Percentiles rank a stretch among this genome's conserved stretches.
Evolutionary conservation across 2,113 vertebrate species (phyloP).

Genomic region (Chinchilla lanigera): DNA sequence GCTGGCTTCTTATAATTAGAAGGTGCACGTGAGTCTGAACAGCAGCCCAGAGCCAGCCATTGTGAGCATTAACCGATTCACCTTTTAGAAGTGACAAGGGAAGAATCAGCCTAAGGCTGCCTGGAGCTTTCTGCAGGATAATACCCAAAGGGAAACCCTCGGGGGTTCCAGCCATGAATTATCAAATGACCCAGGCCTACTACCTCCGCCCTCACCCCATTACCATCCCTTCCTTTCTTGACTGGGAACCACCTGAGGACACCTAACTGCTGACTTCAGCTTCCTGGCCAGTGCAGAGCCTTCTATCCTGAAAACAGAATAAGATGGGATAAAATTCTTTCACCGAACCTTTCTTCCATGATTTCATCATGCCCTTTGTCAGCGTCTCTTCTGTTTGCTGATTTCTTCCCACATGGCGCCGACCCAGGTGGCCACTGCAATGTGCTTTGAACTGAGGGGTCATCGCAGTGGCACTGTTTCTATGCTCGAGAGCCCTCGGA

Average conservation of each 20-base stretch:
- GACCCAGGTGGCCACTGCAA: slow-evolving; percentile 76
- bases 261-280: slow-evolving; percentile 87
- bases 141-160: slow-evolving; percentile 83
- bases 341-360: slow-evolving; percentile 62
- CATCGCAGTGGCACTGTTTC: slow-evolving; percentile 69
- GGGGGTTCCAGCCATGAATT: slow-evolving; percentile 82
- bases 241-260: slow-evolving; percentile 85
- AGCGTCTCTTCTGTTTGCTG: slow-evolving; percentile 68
- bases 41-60: slow-evolving; percentile 78
- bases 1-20: slow-evolving; percentile 72
- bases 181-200: slow-evolving; percentile 82
- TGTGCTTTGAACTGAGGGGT: slow-evolving; percentile 80
- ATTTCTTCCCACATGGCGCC: slow-evolving; percentile 80
- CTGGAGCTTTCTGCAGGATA: slow-evolving; percentile 88
- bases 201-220: background rate
- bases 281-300: slow-evolving; percentile 67
- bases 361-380: slow-evolving; percentile 46
- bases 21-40: slow-evolving; percentile 69
- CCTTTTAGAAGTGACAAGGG: slow-evolving; percentile 87
- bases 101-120: slow-evolving; percentile 85
- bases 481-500: background rate
- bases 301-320: slow-evolving; percentile 55
- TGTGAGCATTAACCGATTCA: slow-evolving; percentile 84
- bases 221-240: slow-evolving; percentile 76
- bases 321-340: slow-evolving; percentile 64